A percentile compares a stretch with the other conserved stretches of the same genome.
Evolutionary conservation across 2,888 invertebrate species (phyloP).

Genomic region (Spialia ferax): DNA sequence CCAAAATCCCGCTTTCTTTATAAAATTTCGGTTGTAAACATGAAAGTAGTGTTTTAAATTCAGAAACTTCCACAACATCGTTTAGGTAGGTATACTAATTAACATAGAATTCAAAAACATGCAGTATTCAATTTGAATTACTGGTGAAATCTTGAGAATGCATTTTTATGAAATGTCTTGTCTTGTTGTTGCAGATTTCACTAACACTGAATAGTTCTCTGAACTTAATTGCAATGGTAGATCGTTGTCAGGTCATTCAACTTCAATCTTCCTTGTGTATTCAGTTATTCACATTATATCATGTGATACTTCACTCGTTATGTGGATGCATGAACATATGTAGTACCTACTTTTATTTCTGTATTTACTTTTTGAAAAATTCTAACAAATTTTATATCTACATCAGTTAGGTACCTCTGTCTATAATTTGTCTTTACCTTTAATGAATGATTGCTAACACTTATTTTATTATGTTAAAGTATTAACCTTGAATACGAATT

Average conservation of each 20-base stretch:
- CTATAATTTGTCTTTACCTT: no score
- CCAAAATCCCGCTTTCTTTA: no score
- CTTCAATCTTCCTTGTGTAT: conserved; percentile 57
- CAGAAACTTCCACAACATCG: no score
- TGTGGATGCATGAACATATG: neutral
- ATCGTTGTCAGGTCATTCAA: conserved; percentile 71
- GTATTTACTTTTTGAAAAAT: no score
- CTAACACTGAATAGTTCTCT: conserved; percentile 68
- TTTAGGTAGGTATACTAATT: no score
- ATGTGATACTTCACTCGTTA: neutral
- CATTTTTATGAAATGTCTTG: neutral
- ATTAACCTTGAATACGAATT: neutral
- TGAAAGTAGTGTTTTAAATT: neutral
- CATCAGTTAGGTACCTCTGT: no score
- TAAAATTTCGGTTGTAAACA: neutral
- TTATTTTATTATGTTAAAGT: neutral
- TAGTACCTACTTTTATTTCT: no score
- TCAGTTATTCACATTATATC: conserved; percentile 3
- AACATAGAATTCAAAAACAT: conserved; percentile 1
- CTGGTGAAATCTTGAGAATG: conserved; percentile 12
- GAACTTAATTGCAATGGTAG: conserved; percentile 57
- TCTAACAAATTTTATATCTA: no score
- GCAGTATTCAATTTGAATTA: conserved; percentile 11
- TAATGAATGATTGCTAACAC: no score
- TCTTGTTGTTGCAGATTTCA: conserved; percentile 59